These are phyloP conservation scores for Mantis religiosa DNA, from an alignment of 2,888 invertebrate genomes.

Conservation along the genomic window DNA sequence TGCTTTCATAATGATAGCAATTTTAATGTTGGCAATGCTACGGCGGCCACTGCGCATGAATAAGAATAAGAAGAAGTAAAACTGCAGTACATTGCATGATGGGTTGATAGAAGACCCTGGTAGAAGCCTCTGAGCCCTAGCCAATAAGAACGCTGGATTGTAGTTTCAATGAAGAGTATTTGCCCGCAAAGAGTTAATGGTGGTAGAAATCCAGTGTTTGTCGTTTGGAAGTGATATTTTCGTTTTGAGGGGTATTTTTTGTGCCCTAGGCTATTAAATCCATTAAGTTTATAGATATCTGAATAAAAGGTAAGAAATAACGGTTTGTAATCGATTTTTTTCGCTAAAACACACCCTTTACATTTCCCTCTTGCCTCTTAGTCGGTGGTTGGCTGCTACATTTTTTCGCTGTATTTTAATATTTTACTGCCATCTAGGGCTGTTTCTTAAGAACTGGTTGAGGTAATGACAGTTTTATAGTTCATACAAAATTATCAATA, in stretches of 20 bases:
- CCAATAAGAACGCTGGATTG: slow-evolving; percentile 39
- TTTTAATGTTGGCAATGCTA: neutral
- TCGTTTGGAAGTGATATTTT: neutral
- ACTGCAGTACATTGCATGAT: slow-evolving; percentile 36
- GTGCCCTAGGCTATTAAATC: neutral
- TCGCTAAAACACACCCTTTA: neutral
- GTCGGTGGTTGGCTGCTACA: neutral
- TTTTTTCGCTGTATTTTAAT: slow-evolving; percentile 1
- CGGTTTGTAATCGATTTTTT: neutral
- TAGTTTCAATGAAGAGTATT: slow-evolving; percentile 32
- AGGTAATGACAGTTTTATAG: neutral
- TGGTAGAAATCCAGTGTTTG: slow-evolving; percentile 18
- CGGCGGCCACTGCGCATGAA: slow-evolving; percentile 6
- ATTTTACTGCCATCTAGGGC: slow-evolving; percentile 13
- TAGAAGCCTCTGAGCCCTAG: slow-evolving; percentile 43
- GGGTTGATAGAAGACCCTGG: slow-evolving; percentile 48
- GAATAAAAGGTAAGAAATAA: slow-evolving; percentile 12
- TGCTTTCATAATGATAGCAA: neutral
- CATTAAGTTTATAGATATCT: neutral
- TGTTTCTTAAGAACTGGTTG: neutral
- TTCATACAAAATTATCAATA: neutral
- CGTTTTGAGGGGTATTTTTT: neutral
- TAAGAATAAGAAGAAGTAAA: slow-evolving; percentile 12
- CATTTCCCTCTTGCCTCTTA: neutral
- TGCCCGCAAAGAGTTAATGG: slow-evolving; percentile 28